phyloP scores from a whole-genome alignment of 2,888 invertebrate genomes.

The Dynastes hyllus region DNA sequence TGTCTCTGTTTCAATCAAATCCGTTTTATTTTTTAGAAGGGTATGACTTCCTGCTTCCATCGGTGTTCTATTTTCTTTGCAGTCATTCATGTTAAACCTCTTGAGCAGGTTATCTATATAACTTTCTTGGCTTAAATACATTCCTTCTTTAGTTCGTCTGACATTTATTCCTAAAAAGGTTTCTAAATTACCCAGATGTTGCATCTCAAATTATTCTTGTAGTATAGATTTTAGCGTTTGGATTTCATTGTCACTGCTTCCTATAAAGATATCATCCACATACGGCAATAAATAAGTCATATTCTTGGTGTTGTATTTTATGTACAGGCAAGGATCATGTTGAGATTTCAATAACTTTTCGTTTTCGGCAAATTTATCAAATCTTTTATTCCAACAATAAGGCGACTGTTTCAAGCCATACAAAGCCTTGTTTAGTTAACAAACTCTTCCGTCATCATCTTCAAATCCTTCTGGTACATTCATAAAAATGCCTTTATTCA shows the following conservation, averaged over 20 bases:
- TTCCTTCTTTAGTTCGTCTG: not conserved
- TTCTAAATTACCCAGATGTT: not conserved
- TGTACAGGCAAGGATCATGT: slow-evolving; percentile 63
- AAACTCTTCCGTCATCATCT: too few relatives aligned
- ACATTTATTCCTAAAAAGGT: not conserved
- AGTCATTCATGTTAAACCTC: not conserved
- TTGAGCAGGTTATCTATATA: not conserved
- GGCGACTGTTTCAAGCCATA: slow-evolving; percentile 67
- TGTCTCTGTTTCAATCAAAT: not conserved
- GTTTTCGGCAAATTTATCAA: slow-evolving; percentile 60
- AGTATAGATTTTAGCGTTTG: not conserved
- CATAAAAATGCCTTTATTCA: too few relatives aligned
- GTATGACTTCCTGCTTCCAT: not conserved
- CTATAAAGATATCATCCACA: slow-evolving; percentile 2
- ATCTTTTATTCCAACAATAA: slow-evolving; percentile 64
- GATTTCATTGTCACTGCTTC: not conserved
- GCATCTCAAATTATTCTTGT: not conserved
- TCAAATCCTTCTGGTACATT: too few relatives aligned
- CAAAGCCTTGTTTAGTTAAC: slow-evolving; percentile 60
- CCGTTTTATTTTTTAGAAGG: not conserved
- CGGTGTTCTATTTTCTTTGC: not conserved
- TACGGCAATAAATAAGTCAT: slow-evolving; percentile 53
- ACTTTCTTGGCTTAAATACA: slow-evolving; percentile 15
- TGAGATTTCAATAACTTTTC: slow-evolving; percentile 58
- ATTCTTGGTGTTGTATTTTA: slow-evolving; percentile 49